Base-by-base conservation (phyloP, 2,113 vertebrate species). In the Piaya cayana region DNA sequence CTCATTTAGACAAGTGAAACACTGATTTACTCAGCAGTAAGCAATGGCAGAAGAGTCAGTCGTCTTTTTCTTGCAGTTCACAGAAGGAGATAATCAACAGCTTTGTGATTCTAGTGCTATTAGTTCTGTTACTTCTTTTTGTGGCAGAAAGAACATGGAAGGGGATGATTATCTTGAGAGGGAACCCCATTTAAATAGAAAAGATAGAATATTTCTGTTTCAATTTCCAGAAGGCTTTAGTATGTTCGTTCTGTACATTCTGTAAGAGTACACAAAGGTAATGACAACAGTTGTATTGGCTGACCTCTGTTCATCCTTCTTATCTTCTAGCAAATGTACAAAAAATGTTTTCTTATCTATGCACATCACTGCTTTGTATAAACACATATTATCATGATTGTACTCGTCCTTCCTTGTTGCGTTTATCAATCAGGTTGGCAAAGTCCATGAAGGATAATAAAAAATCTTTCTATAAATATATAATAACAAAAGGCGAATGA, bases 61-160 rank as follows among this genome's bases (percentile, higher is more conserved):
- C 39, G 1, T 36, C 29, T 71, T 76, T 85, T 67, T 27, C 65
- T 58, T 87, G 11, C 29, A 17, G 18, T 78, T 86, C 47, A 39
- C 23, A 45, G 58, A 29, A 47, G 27, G 23, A 43, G 8, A 45
- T 68, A 63, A 39, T 34, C 10, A 56, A 29, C 29, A 82, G 32
- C 30, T 78, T 47, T 0, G 0, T 76, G 53, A 30, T 55, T 72
- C 22, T 60, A 42, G 14, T 47, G 20, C 19, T 1, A 0, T 65
- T 65, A 50, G 23, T 82, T 78, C 9, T 9, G 45, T 47, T 47
- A 49, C 47, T 49, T 22, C 47, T 49, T 49, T 71, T 62, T 74
- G 12, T 67, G 53, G 19, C 32, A 82, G 53, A 68, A 72, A 23
- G 49, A 85, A 56, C 20, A 36, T 17, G 3, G 12, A 56, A 45